phyloP scores from a whole-genome alignment of 2,888 invertebrate species.

The Gerris lacustris region DNA sequence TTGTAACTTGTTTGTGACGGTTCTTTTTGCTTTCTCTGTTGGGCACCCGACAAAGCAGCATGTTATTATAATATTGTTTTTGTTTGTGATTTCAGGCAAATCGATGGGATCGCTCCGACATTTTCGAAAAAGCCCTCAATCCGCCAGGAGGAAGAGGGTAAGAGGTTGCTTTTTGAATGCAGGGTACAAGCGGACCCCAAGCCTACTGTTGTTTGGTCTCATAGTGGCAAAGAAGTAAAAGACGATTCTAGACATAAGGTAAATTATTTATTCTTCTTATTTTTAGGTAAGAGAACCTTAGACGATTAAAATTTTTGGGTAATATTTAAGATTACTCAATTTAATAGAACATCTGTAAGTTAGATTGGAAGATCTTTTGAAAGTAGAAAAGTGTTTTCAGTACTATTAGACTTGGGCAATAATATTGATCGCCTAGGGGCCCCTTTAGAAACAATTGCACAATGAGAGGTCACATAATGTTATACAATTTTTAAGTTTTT shows the following conservation, averaged over 20 bases:
- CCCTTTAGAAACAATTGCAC: too few relatives aligned
- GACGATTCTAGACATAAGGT: slow-evolving; percentile 81
- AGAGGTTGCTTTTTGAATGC: slow-evolving; percentile 85
- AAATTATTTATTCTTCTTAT: slow-evolving; percentile 22
- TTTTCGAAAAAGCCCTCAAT: slow-evolving; percentile 96
- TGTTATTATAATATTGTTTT: slow-evolving; percentile 6
- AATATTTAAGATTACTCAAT: too few relatives aligned
- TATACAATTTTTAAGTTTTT: too few relatives aligned
- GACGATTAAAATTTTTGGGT: too few relatives aligned
- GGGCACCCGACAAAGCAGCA: background rate
- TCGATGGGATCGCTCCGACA: slow-evolving; percentile 93
- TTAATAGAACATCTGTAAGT: too few relatives aligned
- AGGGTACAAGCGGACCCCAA: slow-evolving; percentile 86
- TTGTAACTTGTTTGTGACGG: too few relatives aligned
- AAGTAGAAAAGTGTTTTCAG: too few relatives aligned
- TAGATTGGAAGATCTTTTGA: too few relatives aligned
- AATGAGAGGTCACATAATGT: too few relatives aligned
- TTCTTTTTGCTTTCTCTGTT: too few relatives aligned
- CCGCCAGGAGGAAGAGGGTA: slow-evolving; percentile 92
- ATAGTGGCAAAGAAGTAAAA: slow-evolving; percentile 68
- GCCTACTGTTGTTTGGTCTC: slow-evolving; percentile 80
- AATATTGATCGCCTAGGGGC: too few relatives aligned
- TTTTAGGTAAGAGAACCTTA: background rate
- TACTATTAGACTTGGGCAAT: too few relatives aligned
- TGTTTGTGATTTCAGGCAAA: slow-evolving; percentile 57